Evolutionary conservation across 53 echinoderm and acorn worm species (phyloP).

Genomic region (Astropecten irregularis): DNA sequence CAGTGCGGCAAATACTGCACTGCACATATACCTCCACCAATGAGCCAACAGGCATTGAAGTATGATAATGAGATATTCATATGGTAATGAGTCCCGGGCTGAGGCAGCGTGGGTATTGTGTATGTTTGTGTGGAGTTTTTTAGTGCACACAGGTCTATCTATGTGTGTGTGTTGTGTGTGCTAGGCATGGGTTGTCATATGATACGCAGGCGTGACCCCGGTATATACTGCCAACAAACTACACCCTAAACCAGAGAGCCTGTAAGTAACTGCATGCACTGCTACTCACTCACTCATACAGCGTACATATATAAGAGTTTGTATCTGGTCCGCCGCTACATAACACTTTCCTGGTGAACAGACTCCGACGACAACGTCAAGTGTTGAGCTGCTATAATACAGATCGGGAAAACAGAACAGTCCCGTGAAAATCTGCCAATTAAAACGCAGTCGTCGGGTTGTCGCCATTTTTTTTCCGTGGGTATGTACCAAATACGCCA

Average conservation of each 20-base stretch:
- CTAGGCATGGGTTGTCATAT: conserved; percentile 47
- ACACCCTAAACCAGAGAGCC: too few species aligned
- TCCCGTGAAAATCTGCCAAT: conserved; percentile 15
- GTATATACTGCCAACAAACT: conserved; percentile 33
- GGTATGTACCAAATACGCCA: too few species aligned
- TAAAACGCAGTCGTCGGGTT: background rate
- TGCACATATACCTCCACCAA: conserved; percentile 27
- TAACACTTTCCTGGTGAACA: too few species aligned
- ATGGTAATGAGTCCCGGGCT: conserved; percentile 54
- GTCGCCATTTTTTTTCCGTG: conserved; percentile 13
- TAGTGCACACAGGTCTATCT: too few species aligned
- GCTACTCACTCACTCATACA: too few species aligned
- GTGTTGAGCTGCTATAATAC: too few species aligned
- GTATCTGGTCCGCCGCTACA: too few species aligned
- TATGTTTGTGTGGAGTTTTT: conserved; percentile 7
- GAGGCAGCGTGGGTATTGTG: conserved; percentile 65
- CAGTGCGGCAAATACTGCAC: conserved; percentile 17
- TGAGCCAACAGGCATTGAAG: conserved; percentile 26
- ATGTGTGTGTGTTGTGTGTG: too few species aligned
- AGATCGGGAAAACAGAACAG: conserved; percentile 14
- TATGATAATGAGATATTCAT: conserved; percentile 65
- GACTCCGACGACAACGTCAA: too few species aligned
- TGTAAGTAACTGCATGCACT: too few species aligned
- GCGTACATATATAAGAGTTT: too few species aligned
- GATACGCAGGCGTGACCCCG: conserved; percentile 71